These are phyloP conservation scores for Drosophila novamexicana DNA, from an alignment of 1,140 invertebrate species.

Conservation along the genomic window DNA sequence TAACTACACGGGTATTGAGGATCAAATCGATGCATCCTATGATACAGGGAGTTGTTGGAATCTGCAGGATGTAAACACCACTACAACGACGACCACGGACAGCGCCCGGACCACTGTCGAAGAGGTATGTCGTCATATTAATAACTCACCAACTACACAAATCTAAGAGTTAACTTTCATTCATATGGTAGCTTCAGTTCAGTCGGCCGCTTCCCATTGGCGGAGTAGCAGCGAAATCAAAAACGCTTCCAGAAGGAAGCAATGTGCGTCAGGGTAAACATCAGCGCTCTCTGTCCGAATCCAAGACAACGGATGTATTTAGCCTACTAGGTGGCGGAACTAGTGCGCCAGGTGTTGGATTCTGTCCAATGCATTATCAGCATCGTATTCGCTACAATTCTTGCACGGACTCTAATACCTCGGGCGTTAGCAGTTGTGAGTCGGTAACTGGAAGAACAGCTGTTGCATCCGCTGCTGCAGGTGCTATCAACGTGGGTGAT, in stretches of 20 bases:
- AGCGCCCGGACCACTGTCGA: conserved; percentile 52
- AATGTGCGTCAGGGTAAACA: conserved; percentile 84
- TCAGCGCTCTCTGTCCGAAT: conserved; percentile 87
- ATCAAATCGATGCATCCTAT: conserved; percentile 78
- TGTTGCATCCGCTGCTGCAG: conserved; percentile 59
- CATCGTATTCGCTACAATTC: conserved; percentile 82
- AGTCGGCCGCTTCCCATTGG: background rate
- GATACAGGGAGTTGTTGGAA: conserved; percentile 75
- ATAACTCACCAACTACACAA: background rate
- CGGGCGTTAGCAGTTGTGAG: conserved; percentile 91
- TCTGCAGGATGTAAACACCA: conserved; percentile 64
- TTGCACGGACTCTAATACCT: conserved; percentile 91
- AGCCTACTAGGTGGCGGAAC: conserved; percentile 53
- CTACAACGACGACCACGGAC: conserved; percentile 54
- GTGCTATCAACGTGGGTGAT: conserved; percentile 85
- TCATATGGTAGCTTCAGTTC: conserved; percentile 5
- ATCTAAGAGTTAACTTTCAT: no score
- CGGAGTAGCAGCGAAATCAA: conserved; percentile 67
- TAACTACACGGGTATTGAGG: conserved; percentile 73
- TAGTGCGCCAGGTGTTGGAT: conserved; percentile 3
- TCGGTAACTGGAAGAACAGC: conserved; percentile 86
- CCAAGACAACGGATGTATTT: conserved; percentile 86
- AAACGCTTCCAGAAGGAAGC: conserved; percentile 73
- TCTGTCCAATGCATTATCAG: conserved; percentile 47
- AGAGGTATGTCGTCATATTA: conserved; percentile 31